A percentile compares a stretch with the other conserved stretches of the same genome.
Evolutionary conservation across 1,140 invertebrate genomes (phyloP).

Genomic region (Saccostrea cuccullata): DNA sequence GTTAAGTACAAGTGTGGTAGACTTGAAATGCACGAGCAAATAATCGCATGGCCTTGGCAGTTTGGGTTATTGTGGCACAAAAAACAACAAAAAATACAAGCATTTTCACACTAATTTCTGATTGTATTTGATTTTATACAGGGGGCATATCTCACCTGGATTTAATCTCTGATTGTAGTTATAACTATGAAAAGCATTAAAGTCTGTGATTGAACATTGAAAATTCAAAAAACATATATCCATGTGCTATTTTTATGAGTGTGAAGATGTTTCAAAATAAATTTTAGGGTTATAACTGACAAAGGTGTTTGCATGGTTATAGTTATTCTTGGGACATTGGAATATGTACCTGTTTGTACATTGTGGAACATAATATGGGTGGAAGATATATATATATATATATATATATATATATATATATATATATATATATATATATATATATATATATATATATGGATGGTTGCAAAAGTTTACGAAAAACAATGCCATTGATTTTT

Average conservation of each 20-base stretch:
- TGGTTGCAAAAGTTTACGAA: neutral
- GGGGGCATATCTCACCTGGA: too few relatives aligned
- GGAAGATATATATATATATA: neutral
- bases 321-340: neutral
- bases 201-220: neutral
- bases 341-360: too few relatives aligned
- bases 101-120: conserved; percentile 15
- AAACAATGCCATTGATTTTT: neutral
- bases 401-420: too few relatives aligned
- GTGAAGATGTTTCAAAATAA: conserved; percentile 6
- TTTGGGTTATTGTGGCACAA: conserved; percentile 1
- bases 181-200: neutral
- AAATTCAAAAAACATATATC: neutral
- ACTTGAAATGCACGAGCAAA: conserved; percentile 23
- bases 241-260: neutral
- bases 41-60: neutral
- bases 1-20: conserved; percentile 14
- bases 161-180: neutral
- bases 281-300: neutral
- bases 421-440: too few relatives aligned
- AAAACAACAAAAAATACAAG: neutral
- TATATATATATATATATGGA: too few relatives aligned
- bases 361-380: neutral
- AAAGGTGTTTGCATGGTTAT: neutral
- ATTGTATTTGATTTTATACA: neutral